A percentile compares a stretch with the other conserved stretches of the same genome.
phyloP scores from a whole-genome alignment of 2,888 invertebrate genomes.

The Schizaphis graminum region DNA sequence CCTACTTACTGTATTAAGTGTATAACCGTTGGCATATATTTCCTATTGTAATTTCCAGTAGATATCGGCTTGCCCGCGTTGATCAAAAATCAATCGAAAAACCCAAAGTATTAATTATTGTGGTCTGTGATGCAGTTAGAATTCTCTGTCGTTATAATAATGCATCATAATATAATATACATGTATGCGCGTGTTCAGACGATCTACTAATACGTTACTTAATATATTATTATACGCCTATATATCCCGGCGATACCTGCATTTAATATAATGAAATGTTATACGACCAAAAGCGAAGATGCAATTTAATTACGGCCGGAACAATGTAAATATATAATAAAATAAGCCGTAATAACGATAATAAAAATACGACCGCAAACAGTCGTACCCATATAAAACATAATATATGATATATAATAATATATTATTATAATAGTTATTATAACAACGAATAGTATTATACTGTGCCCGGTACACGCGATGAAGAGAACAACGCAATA shows the following conservation, averaged over 20 bases:
- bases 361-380: background rate
- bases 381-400: background rate
- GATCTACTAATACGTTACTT: background rate
- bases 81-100: background rate
- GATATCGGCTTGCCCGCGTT: background rate
- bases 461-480: background rate
- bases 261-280: background rate
- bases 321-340: constrained; percentile 3
- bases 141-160: background rate
- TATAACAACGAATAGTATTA: background rate
- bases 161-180: background rate
- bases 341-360: background rate
- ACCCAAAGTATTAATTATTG: background rate
- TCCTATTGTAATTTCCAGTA: background rate
- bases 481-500: background rate
- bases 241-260: background rate
- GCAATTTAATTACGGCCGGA: background rate
- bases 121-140: background rate
- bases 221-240: background rate
- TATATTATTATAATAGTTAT: background rate
- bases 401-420: background rate
- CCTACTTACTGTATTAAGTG: background rate
- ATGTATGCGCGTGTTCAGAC: background rate
- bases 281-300: background rate
- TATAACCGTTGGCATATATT: background rate